phyloP scores from a whole-genome alignment of 2,888 invertebrate species.

The Phengaris arion region DNA sequence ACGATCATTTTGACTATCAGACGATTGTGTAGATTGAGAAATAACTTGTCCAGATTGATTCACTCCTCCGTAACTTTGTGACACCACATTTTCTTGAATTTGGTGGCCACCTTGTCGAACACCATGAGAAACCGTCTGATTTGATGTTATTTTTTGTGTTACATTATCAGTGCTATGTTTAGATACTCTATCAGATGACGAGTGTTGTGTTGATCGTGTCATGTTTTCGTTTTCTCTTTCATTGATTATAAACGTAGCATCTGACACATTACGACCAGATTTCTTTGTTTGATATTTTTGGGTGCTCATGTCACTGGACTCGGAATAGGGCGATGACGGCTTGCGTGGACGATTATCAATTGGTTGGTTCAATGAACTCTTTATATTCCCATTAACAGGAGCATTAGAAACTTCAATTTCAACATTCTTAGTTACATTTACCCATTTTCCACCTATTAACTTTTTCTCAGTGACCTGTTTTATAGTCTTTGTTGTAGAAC shows the following conservation, averaged over 20 bases:
- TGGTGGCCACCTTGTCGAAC: constrained; percentile 42
- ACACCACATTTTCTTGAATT: constrained; percentile 44
- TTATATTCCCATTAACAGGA: constrained; percentile 3
- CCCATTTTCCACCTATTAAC: constrained; percentile 71
- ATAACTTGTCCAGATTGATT: constrained; percentile 32
- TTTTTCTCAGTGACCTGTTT: constrained; percentile 79
- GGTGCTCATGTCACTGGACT: constrained; percentile 25
- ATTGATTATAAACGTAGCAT: constrained; percentile 41
- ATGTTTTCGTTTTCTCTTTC: constrained; percentile 38
- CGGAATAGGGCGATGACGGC: constrained; percentile 32
- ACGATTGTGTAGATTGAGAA: constrained; percentile 31
- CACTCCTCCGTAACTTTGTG: constrained; percentile 46
- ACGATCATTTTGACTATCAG: constrained; percentile 33
- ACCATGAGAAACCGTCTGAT: constrained; percentile 41
- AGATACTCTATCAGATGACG: constrained; percentile 36
- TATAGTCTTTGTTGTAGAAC: constrained; percentile 77
- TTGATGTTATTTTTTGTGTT: constrained; percentile 47
- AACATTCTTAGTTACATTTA: constrained; percentile 80
- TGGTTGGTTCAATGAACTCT: constrained; percentile 35
- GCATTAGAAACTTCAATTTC: constrained; percentile 67
- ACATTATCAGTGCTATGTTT: constrained; percentile 43
- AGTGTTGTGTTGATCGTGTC: constrained; percentile 36
- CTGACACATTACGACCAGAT: constrained; percentile 35
- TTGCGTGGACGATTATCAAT: constrained; percentile 32
- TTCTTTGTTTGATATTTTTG: constrained; percentile 33